A percentile compares a stretch with the other conserved stretches of the same genome.
Conservation (phyloP, 2,113 vertebrate species). For the Anarhynchus alexandrinus region DNA sequence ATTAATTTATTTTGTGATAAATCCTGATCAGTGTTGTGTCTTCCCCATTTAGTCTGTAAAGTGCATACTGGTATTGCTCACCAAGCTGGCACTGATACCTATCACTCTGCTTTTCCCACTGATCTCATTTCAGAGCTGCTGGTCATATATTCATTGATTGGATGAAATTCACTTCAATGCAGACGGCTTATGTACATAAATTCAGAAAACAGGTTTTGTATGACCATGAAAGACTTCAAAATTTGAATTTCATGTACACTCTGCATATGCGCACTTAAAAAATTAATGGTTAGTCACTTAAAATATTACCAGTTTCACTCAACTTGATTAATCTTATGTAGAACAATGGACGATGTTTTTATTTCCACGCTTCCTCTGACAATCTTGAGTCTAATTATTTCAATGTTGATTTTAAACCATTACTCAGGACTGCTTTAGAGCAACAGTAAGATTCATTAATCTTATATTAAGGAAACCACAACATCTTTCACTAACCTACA, state of each 20-base stretch:
- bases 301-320: background rate
- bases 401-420: background rate
- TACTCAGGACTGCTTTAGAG: background rate
- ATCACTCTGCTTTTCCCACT: background rate
- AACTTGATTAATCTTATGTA: background rate
- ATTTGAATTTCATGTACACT: background rate
- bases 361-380: background rate
- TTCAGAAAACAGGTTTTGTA: background rate
- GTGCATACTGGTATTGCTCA: background rate
- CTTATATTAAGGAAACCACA: background rate
- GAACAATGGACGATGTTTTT: background rate
- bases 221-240: background rate
- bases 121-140: background rate
- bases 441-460: background rate
- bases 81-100: background rate
- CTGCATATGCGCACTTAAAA: background rate
- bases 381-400: background rate
- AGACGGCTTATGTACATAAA: background rate
- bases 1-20: background rate
- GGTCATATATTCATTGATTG: background rate
- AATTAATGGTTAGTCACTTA: background rate
- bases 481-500: background rate
- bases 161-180: background rate
- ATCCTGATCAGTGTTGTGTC: background rate
- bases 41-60: background rate